Evolutionary conservation across 1,140 invertebrate genomes (phyloP).

Genomic region (Potamilus streckersoni): DNA sequence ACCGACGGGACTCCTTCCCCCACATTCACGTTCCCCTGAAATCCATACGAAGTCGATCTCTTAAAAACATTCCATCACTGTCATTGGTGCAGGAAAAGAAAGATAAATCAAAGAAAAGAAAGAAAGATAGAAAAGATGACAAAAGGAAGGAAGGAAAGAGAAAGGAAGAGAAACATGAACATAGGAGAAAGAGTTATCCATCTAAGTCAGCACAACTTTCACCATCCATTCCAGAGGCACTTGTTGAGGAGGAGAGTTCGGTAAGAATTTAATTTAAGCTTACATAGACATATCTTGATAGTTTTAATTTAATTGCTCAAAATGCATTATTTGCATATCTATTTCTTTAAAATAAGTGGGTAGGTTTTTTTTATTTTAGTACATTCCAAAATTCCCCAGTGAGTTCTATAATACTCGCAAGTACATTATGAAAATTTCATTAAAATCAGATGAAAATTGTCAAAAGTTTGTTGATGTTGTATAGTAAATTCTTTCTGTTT

Average conservation of each 20-base stretch:
- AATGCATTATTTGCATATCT: too few species aligned
- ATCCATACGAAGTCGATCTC: conserved; percentile 50
- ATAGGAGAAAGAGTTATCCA: conserved; percentile 50
- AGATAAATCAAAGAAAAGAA: conserved; percentile 68
- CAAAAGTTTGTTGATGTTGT: too few species aligned
- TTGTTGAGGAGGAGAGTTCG: conserved; percentile 32
- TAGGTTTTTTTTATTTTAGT: too few species aligned
- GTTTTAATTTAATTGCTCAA: too few species aligned
- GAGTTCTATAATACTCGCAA: too few species aligned
- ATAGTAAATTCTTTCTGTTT: too few species aligned
- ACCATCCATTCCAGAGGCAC: conserved; percentile 54
- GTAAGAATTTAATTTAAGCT: too few species aligned
- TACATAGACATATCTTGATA: too few species aligned
- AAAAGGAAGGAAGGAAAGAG: conserved; percentile 69
- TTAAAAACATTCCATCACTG: conserved; percentile 33
- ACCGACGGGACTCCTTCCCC: conserved; percentile 52
- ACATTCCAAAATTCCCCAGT: too few species aligned
- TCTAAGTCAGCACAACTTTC: conserved; percentile 52
- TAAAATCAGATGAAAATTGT: too few species aligned
- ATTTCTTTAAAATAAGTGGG: too few species aligned
- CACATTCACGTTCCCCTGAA: conserved; percentile 59
- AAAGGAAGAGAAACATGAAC: conserved; percentile 13
- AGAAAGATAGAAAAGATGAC: conserved; percentile 56
- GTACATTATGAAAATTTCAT: too few species aligned
- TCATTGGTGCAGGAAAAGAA: conserved; percentile 45